These are phyloP conservation scores for Montipora cactus DNA, from an alignment of 64 coral and sea anemone species.

Conservation along the genomic window DNA sequence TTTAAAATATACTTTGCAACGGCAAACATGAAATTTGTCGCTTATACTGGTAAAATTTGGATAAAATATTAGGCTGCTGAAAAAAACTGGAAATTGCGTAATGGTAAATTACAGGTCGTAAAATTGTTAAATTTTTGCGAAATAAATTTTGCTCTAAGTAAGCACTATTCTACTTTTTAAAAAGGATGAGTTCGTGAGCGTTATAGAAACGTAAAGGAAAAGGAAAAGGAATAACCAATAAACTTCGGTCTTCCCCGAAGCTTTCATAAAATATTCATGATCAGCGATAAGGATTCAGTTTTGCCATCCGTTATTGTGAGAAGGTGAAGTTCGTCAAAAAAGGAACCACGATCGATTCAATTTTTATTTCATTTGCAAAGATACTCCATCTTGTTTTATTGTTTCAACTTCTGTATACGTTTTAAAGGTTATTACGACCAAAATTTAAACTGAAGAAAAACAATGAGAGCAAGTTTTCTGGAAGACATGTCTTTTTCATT, in stretches of 20 bases:
- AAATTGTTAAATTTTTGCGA: background rate
- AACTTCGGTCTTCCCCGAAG: background rate
- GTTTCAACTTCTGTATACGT: background rate
- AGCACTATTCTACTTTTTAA: background rate
- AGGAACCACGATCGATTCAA: background rate
- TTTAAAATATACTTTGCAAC: background rate
- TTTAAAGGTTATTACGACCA: too few species aligned
- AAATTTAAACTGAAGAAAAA: too few species aligned
- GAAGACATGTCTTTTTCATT: background rate
- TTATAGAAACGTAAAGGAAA: background rate
- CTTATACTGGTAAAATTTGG: background rate
- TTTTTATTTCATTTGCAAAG: background rate
- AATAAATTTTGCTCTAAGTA: background rate
- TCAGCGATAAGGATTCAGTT: background rate
- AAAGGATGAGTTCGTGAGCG: background rate
- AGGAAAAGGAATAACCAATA: background rate
- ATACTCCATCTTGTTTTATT: background rate
- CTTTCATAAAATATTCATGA: slow-evolving; percentile 42
- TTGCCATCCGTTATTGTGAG: background rate
- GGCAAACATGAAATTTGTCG: background rate
- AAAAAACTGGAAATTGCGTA: background rate
- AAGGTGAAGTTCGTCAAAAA: slow-evolving; percentile 23
- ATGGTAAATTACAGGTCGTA: background rate
- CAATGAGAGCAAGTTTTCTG: too few species aligned
- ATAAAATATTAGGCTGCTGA: background rate